phyloP scores from a whole-genome alignment of 2,797 vertebrate species.

The Mormyrops attenuatus region DNA sequence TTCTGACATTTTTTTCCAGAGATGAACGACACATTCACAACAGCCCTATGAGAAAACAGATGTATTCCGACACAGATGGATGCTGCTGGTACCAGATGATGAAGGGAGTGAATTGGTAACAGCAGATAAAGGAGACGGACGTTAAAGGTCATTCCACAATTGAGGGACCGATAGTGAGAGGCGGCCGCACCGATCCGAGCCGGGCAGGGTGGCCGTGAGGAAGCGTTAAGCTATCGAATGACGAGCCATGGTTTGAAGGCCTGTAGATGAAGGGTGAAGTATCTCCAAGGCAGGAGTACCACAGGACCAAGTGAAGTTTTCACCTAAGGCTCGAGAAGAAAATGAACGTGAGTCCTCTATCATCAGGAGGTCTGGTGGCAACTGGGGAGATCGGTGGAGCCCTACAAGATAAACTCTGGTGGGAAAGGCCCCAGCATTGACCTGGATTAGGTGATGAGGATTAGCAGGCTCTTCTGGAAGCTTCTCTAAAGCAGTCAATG shows the following conservation, averaged over 20 bases:
- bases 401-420: neutral
- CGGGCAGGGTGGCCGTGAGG: neutral
- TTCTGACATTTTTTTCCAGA: neutral
- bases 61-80: neutral
- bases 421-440: neutral
- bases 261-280: neutral
- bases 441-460: neutral
- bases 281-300: neutral
- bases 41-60: neutral
- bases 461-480: neutral
- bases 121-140: neutral
- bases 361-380: neutral
- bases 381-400: neutral
- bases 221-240: neutral
- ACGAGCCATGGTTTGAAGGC: neutral
- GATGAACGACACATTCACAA: neutral
- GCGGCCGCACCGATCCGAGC: neutral
- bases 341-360: neutral
- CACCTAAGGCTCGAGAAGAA: neutral
- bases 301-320: neutral
- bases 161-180: neutral
- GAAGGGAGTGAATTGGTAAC: neutral
- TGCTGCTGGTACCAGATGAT: neutral
- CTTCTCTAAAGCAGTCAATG: neutral
- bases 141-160: neutral